These are phyloP conservation scores for Leucoraja ocellata DNA, from an alignment of 2,797 vertebrate genomes.

Conservation along the genomic window DNA sequence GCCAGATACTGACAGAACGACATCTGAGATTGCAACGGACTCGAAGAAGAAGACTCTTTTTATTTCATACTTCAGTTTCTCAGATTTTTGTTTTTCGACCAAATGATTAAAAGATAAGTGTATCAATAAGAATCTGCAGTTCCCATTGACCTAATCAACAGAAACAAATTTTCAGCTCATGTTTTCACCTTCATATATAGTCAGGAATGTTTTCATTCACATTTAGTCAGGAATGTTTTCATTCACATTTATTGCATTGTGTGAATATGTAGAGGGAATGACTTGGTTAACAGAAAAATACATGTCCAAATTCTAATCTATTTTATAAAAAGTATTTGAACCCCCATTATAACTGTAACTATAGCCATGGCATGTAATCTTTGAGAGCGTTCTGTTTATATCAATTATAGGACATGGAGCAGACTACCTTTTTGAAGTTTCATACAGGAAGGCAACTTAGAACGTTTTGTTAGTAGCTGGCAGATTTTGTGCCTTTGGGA, in stretches of 20 bases:
- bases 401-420: background rate
- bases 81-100: too few species aligned
- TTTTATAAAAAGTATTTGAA: background rate
- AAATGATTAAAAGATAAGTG: background rate
- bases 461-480: background rate
- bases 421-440: background rate
- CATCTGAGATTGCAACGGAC: too few species aligned
- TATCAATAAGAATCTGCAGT: constrained; percentile 2
- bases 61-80: too few species aligned
- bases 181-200: background rate
- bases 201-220: background rate
- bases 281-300: background rate
- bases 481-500: background rate
- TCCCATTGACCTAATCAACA: background rate
- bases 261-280: background rate
- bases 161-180: background rate
- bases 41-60: too few species aligned
- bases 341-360: background rate
- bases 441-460: background rate
- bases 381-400: background rate
- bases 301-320: background rate
- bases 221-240: background rate
- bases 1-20: too few species aligned
- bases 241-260: background rate
- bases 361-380: background rate